Percentiles rank a stretch among this genome's conserved stretches.
These are phyloP conservation scores for Drosophila testacea DNA, from an alignment of 2,888 invertebrate genomes.

Conservation along the genomic window DNA sequence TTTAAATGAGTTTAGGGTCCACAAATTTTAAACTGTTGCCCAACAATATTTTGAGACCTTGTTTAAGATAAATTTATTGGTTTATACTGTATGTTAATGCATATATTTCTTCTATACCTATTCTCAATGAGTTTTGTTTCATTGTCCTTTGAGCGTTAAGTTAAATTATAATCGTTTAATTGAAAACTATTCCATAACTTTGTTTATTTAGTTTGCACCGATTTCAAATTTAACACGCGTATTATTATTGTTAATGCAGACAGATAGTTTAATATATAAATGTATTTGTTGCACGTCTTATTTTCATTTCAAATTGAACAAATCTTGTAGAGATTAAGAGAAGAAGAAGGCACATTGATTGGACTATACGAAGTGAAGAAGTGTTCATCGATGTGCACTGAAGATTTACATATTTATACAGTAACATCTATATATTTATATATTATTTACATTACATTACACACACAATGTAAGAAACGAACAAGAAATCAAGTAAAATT, in stretches of 20 bases:
- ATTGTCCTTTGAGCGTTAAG: slow-evolving; percentile 6
- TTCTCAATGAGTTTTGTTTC: slow-evolving; percentile 13
- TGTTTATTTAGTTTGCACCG: slow-evolving; percentile 7
- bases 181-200: slow-evolving; percentile 6
- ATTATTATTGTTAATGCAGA: slow-evolving; percentile 65
- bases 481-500: slow-evolving; percentile 36
- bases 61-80: slow-evolving; percentile 27
- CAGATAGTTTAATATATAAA: slow-evolving; percentile 29
- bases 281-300: slow-evolving; percentile 27
- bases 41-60: slow-evolving; percentile 7
- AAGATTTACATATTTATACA: slow-evolving; percentile 35
- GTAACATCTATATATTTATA: slow-evolving; percentile 52
- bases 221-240: slow-evolving; percentile 41
- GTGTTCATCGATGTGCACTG: slow-evolving; percentile 14
- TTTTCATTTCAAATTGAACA: slow-evolving; percentile 26
- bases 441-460: slow-evolving; percentile 39
- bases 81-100: slow-evolving; percentile 14
- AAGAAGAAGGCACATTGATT: slow-evolving; percentile 23
- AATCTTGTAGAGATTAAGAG: slow-evolving; percentile 9
- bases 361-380: slow-evolving; percentile 8
- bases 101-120: background rate
- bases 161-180: slow-evolving; percentile 2
- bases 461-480: slow-evolving; percentile 55
- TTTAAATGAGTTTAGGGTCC: slow-evolving; percentile 35
- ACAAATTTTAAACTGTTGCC: slow-evolving; percentile 17